Evolutionary conservation across 1,140 invertebrate genomes (phyloP).

Genomic region (Wasmannia auropunctata): DNA sequence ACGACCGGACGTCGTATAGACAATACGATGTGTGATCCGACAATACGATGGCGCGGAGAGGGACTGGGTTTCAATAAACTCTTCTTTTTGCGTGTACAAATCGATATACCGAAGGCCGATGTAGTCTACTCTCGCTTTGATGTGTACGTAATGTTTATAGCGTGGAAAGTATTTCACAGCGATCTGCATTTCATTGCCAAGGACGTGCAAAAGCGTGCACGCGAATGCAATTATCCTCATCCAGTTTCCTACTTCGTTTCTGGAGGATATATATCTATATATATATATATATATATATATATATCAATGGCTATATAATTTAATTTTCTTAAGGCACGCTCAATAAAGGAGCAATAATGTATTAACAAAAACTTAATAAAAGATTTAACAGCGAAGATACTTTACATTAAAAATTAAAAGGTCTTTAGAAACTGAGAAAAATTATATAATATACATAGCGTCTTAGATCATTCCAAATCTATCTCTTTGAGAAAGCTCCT

Average conservation of each 20-base stretch:
- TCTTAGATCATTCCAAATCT: neutral
- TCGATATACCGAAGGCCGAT: slow-evolving; percentile 46
- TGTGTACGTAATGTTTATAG: slow-evolving; percentile 22
- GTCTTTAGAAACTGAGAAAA: neutral
- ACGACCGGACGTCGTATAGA: slow-evolving; percentile 28
- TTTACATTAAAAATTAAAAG: neutral
- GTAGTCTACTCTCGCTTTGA: slow-evolving; percentile 25
- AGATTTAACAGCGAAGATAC: neutral
- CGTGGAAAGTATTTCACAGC: slow-evolving; percentile 43
- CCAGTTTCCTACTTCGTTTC: neutral
- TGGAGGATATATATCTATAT: no score
- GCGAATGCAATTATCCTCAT: slow-evolving; percentile 40
- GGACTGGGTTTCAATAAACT: slow-evolving; percentile 19
- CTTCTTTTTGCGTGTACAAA: slow-evolving; percentile 37
- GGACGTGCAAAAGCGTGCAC: slow-evolving; percentile 36
- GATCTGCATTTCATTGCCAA: slow-evolving; percentile 46
- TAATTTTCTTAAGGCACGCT: neutral
- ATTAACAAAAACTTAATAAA: neutral
- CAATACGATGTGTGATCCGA: neutral
- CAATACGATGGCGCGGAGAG: neutral
- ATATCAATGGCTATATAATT: slow-evolving; percentile 9
- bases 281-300: no score
- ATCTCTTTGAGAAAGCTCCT: slow-evolving; percentile 3
- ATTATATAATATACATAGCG: neutral
- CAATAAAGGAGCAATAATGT: neutral